phyloP scores from a whole-genome alignment of 2,888 invertebrate species.

The Drosophila kuntzei region DNA sequence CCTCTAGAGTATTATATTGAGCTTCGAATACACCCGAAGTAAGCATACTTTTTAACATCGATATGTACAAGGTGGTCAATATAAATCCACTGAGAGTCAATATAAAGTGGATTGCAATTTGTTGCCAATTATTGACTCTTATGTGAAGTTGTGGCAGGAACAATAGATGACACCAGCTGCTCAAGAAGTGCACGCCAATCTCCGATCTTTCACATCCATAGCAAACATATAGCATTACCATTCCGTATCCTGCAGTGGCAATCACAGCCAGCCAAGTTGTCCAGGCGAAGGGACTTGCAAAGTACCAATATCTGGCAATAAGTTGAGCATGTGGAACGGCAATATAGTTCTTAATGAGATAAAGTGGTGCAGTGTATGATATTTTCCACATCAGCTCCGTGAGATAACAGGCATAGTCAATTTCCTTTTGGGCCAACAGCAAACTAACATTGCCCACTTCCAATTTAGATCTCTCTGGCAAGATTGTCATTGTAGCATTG shows the following conservation, averaged over 20 bases:
- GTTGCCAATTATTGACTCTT: conserved; percentile 37
- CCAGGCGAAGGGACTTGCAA: conserved; percentile 48
- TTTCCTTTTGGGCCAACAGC: background rate
- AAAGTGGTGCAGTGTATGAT: background rate
- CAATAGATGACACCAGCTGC: conserved; percentile 18
- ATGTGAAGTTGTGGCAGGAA: conserved; percentile 9
- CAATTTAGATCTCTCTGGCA: background rate
- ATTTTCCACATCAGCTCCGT: background rate
- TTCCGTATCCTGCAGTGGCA: conserved; percentile 18
- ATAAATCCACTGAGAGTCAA: conserved; percentile 55
- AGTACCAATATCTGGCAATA: conserved; percentile 56
- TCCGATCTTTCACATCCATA: conserved; percentile 8
- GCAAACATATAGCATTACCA: conserved; percentile 33
- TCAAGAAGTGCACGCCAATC: conserved; percentile 34
- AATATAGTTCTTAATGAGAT: conserved; percentile 26
- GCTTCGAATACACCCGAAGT: conserved; percentile 61
- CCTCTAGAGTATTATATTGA: conserved; percentile 51
- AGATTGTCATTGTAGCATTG: conserved; percentile 47
- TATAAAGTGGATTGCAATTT: conserved; percentile 31
- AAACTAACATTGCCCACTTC: too few relatives aligned
- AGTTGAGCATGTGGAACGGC: conserved; percentile 58
- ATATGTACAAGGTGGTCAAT: conserved; percentile 58
- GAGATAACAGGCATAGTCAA: conserved; percentile 21
- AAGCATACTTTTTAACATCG: conserved; percentile 61
- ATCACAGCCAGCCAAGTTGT: conserved; percentile 45